These are phyloP conservation scores for Amaurobius ferox DNA, from an alignment of 2,888 invertebrate genomes.

Conservation along the genomic window DNA sequence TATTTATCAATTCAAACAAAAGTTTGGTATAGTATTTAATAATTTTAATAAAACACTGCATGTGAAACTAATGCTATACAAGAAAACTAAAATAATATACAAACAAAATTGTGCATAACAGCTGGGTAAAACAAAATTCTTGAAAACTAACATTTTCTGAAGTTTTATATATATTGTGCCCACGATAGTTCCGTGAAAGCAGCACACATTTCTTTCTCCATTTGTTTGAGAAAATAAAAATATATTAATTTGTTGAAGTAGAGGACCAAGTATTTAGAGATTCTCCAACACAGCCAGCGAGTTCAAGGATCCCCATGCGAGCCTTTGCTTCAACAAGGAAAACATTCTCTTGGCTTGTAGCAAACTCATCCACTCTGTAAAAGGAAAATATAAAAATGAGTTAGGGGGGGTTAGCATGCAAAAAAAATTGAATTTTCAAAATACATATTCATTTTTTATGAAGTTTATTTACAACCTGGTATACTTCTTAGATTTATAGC, in stretches of 20 bases:
- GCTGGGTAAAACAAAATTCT: not conserved
- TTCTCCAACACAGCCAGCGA: conserved; percentile 41
- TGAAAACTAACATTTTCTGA: not conserved
- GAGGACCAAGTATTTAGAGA: conserved; percentile 62
- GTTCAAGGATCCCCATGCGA: conserved; percentile 59
- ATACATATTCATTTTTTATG: too few relatives aligned
- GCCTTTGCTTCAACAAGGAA: conserved; percentile 62
- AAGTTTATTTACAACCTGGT: too few relatives aligned
- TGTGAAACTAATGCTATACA: too few relatives aligned
- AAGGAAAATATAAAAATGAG: too few relatives aligned
- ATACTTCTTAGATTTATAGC: too few relatives aligned
- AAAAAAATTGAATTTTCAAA: too few relatives aligned
- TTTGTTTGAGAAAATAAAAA: not conserved
- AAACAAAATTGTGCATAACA: conserved; percentile 1
- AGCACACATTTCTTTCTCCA: not conserved
- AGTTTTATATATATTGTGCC: not conserved
- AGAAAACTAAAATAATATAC: conserved; percentile 1
- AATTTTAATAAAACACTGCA: not conserved
- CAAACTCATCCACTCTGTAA: conserved; percentile 66
- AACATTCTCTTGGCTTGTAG: conserved; percentile 52
- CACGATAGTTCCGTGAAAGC: not conserved
- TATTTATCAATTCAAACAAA: too few relatives aligned
- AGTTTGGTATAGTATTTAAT: too few relatives aligned
- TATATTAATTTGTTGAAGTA: conserved; percentile 46
- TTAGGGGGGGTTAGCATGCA: too few relatives aligned